Evolutionary conservation across 2,888 invertebrate species (phyloP).

Genomic region (Capitulum mitella): DNA sequence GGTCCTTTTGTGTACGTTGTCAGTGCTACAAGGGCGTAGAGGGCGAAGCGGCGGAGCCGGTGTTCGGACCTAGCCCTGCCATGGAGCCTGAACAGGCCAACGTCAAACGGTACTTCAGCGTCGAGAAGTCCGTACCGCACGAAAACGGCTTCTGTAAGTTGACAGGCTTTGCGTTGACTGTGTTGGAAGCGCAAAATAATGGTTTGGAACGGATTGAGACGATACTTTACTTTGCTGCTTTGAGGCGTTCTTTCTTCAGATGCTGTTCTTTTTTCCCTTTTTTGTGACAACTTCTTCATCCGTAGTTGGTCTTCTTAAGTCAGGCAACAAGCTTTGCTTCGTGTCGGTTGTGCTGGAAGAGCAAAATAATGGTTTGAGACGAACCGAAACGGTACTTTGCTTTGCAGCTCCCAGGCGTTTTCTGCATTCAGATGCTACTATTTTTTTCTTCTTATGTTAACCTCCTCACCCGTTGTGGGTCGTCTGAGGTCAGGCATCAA

Average conservation of each 20-base stretch:
- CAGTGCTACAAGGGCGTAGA: constrained; percentile 17
- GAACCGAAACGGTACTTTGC: no score
- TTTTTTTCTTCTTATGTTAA: no score
- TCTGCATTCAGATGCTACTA: no score
- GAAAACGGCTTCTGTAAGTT: constrained; percentile 25
- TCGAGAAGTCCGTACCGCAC: not conserved
- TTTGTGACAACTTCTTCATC: no score
- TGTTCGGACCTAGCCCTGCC: not conserved
- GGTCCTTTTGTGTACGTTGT: no score
- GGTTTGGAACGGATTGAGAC: constrained; percentile 29
- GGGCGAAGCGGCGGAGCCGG: not conserved
- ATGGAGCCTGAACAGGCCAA: not conserved
- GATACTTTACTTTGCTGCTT: no score
- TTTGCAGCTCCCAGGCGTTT: no score
- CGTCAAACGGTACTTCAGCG: not conserved
- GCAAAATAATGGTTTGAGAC: constrained; percentile 22
- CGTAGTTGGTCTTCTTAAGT: no score
- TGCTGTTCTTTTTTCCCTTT: no score
- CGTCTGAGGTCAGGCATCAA: constrained; percentile 25
- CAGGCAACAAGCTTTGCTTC: constrained; percentile 1
- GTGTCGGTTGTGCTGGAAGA: not conserved
- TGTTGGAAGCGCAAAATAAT: not conserved
- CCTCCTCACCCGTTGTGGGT: no score
- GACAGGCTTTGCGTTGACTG: not conserved
- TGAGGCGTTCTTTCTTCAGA: no score